phyloP scores from a whole-genome alignment of 2,888 invertebrate species.

The Malacosoma neustria region DNA sequence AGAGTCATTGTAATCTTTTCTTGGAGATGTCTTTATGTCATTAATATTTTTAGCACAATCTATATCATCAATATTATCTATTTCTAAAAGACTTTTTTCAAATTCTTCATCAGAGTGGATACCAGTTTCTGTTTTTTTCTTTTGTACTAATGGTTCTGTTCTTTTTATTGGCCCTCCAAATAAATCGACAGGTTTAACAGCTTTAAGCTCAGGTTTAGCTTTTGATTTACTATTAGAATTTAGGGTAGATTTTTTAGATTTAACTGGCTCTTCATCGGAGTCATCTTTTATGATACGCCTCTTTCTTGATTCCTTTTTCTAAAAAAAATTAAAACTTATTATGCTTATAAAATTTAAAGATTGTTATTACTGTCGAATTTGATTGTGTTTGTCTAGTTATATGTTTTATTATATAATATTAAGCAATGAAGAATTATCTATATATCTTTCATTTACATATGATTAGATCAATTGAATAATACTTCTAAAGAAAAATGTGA shows the following conservation, averaged over 20 bases:
- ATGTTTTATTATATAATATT: no score
- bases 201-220: conserved; percentile 33
- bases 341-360: no score
- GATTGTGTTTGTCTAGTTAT: no score
- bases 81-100: conserved; percentile 77
- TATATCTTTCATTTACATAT: no score
- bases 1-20: neutral
- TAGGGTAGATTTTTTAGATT: conserved; percentile 26
- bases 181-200: conserved; percentile 67
- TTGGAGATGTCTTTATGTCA: neutral
- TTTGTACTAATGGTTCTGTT: conserved; percentile 60
- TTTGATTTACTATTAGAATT: conserved; percentile 14
- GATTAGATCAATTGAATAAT: neutral
- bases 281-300: conserved; percentile 41
- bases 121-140: conserved; percentile 57
- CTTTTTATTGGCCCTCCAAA: conserved; percentile 79
- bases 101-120: conserved; percentile 82
- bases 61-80: conserved; percentile 70
- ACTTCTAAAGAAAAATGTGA: no score
- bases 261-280: conserved; percentile 43
- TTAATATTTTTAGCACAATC: conserved; percentile 1
- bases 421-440: neutral
- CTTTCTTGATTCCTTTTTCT: conserved; percentile 47
- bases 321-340: conserved; percentile 6
- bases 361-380: no score